A percentile compares a stretch with the other conserved stretches of the same genome.
Conservation (phyloP, 2,113 vertebrate genomes). For the Chaetura pelagica region DNA sequence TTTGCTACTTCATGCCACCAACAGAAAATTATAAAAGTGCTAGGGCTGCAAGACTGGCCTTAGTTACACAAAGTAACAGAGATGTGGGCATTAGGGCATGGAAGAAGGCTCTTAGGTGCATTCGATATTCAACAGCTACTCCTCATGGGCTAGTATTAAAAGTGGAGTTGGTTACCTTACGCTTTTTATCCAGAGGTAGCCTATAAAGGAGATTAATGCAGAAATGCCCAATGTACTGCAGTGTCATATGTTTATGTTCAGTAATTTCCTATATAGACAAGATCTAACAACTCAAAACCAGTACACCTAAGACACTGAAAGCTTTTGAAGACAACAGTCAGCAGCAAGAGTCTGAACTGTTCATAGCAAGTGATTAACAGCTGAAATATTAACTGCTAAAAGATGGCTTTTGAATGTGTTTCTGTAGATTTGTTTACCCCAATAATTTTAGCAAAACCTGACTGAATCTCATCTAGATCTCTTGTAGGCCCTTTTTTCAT, state of each 20-base stretch:
- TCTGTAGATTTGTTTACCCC: background rate
- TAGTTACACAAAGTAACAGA: background rate
- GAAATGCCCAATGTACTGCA: background rate
- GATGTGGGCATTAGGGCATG: too few relatives aligned
- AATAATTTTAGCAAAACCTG: background rate
- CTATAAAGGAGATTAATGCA: background rate
- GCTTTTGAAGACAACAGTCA: background rate
- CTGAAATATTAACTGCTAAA: background rate
- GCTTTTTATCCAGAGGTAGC: background rate
- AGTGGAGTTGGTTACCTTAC: background rate
- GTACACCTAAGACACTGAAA: background rate
- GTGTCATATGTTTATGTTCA: background rate
- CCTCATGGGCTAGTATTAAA: background rate
- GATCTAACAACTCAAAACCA: background rate
- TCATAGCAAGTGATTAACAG: background rate
- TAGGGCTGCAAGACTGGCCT: too few relatives aligned
- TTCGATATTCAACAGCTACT: background rate
- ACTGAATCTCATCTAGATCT: background rate
- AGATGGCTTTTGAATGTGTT: background rate
- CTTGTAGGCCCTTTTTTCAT: background rate
- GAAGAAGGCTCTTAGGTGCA: background rate
- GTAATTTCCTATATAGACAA: background rate
- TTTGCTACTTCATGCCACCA: background rate
- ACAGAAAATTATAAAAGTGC: background rate
- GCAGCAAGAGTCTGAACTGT: background rate